Conservation (phyloP, 2,797 vertebrate genomes). For the Melanogrammus aeglefinus region DNA sequence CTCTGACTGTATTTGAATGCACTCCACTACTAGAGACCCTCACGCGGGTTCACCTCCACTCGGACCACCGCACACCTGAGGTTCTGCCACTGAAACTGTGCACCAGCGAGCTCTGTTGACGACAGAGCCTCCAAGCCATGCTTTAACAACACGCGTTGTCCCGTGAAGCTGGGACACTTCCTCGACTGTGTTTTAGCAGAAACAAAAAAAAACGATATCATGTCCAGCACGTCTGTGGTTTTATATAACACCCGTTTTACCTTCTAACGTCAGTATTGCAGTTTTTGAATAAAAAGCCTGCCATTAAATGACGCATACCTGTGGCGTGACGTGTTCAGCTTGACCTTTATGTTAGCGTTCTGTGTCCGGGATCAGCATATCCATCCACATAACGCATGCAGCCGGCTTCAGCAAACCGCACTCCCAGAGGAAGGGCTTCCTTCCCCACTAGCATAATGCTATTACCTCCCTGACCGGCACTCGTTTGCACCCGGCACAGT, state of each 20-base stretch:
- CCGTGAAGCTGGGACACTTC: slow-evolving; percentile 27
- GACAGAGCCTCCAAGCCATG: neutral
- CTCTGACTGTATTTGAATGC: slow-evolving; percentile 25
- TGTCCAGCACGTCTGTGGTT: slow-evolving; percentile 18
- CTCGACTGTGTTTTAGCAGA: slow-evolving; percentile 45
- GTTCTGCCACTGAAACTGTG: neutral
- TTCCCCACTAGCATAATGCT: slow-evolving; percentile 33
- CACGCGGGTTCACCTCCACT: neutral
- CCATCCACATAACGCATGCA: slow-evolving; percentile 22
- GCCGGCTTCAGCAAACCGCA: slow-evolving; percentile 28
- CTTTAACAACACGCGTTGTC: slow-evolving; percentile 21
- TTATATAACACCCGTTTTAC: slow-evolving; percentile 17
- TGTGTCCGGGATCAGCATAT: neutral
- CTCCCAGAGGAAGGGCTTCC: slow-evolving; percentile 29
- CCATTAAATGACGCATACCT: slow-evolving; percentile 12
- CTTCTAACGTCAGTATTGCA: slow-evolving; percentile 7
- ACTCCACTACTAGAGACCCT: neutral
- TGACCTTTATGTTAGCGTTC: neutral
- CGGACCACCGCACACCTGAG: neutral
- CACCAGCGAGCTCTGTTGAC: too few relatives aligned
- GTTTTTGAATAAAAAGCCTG: slow-evolving; percentile 35
- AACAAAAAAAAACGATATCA: neutral
- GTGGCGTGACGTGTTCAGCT: neutral
- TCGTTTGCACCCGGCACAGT: neutral
- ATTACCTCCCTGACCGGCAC: slow-evolving; percentile 27